Evolutionary conservation across 2,113 vertebrate genomes (phyloP), one percentile per base, ranked within the genome.

Genomic region (Cercocebus atys): DNA sequence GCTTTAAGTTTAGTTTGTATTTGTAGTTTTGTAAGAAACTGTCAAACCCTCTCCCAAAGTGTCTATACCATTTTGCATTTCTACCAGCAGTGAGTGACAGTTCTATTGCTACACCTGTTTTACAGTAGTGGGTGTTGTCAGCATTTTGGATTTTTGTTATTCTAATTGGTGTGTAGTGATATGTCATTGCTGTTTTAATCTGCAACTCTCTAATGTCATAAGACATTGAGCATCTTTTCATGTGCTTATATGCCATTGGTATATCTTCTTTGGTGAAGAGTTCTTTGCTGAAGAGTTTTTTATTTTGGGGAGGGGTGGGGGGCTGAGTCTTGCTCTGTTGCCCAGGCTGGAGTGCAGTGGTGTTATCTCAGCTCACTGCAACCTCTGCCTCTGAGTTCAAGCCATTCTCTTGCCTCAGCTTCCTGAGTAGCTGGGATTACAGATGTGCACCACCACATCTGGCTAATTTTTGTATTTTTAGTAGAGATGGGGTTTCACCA

Each of bases 251-350:
- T 83, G 5, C 27, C 70, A 72, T 18, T 52, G 76, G 10, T n/a
- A 2, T 47, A 18, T 88, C 25, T 79, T 84, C 78, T 87, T 35
- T 72, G n/a, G 30, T 52, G 8, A 78, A 5, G 13, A 38, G 22
- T 90, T 59, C 57, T 59, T 59, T 59, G 9, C 3, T 59, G 57
- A 25, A 59, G 23, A 59, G 23, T 52, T 14, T 52, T 52, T 52
- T 47, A 10, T 47, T 52, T 16, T 16, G 3, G 14, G 50, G 3
- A 1, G 13, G 43, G 45, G 8, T 16, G 4, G 14, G 50, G 1
- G 14, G 14, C 50, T 52, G 50, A 16, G 23, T 59, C 9, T 59
- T 59, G 57, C 25, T 25, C 57, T 59, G 57, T 59, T 59, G 23
- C 23, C 57, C 57, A 59, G 57, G 23, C 57, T 25, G 57, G 57